A percentile compares a stretch with the other conserved stretches of the same genome.
Conservation (phyloP, 2,113 vertebrate species). For the Malurus alboscapulatus region DNA sequence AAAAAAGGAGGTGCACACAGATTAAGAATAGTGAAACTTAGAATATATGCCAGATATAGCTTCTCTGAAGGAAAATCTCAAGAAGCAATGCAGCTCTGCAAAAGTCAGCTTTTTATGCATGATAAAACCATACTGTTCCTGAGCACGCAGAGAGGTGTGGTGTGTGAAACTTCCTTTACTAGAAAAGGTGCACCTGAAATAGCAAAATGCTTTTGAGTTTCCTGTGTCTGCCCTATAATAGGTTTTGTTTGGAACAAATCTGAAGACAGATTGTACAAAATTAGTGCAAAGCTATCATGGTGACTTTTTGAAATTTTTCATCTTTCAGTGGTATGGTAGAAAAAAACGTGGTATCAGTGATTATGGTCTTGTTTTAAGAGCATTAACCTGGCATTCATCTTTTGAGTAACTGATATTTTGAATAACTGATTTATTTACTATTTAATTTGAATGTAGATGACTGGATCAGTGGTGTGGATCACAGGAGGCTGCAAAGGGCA, state of each 20-base stretch:
- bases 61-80: neutral
- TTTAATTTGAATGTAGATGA: neutral
- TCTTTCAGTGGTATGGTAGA: neutral
- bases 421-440: neutral
- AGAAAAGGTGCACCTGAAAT: neutral
- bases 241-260: neutral
- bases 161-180: neutral
- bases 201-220: neutral
- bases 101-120: neutral
- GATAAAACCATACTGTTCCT: neutral
- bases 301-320: neutral
- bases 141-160: neutral
- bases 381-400: neutral
- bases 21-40: neutral
- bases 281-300: neutral
- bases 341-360: neutral
- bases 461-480: neutral
- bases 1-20: neutral
- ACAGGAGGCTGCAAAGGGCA: neutral
- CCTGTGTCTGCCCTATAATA: neutral
- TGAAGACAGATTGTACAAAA: neutral
- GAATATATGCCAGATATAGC: neutral
- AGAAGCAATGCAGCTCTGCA: neutral
- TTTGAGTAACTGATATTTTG: neutral
- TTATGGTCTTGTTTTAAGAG: neutral